Evolutionary conservation across 2,113 vertebrate species (phyloP), one percentile per base, ranked within the genome.

Genomic region (Vanacampus margaritifer): DNA sequence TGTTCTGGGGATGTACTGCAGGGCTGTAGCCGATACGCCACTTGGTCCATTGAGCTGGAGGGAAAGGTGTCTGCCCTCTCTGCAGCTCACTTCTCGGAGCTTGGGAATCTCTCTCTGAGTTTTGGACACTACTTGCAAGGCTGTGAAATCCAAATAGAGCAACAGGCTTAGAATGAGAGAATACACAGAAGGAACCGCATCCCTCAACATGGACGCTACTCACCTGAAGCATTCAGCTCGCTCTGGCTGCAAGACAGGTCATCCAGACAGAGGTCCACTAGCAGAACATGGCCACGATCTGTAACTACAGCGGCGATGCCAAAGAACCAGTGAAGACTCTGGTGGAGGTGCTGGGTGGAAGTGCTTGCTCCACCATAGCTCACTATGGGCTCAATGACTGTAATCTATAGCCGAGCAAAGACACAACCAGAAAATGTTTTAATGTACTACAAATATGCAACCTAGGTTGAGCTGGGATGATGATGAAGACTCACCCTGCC

Each of bases 231-330:
- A 21, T 99, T 94, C 35, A 93, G 73, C 88, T 98, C 97, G 82
- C 90, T 98, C 79, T 97, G 95, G 85, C 84, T 95, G 79, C 94
- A 93, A 35, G 95, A 94, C 1, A 95, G 79, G 75, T 98, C 95
- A 73, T 99, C 97, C 62, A 99, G 88, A 82, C 96, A 98, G 12
- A 99, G 93, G 76, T 99, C 97, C 80, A 98, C 90, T 21, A 99
- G 92, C 65, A 98, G 89, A 1, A 99, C 88, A 6, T 96, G 96
- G 36, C 97, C 97, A 2, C 95, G 84, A 54, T 99, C 94, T 0
- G 97, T 99, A 41, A 95, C 95, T 51, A 98, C 93, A 0, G 93
- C 96, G 16, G 93, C 95, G 72, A 98, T 94, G 2, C 97, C 97
- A 76, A 98, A 99, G 67, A 99, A 94, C 97, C 97, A 99, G 24